phyloP scores from a whole-genome alignment of 2,113 vertebrate genomes.

The Muscicapa adusta region DNA sequence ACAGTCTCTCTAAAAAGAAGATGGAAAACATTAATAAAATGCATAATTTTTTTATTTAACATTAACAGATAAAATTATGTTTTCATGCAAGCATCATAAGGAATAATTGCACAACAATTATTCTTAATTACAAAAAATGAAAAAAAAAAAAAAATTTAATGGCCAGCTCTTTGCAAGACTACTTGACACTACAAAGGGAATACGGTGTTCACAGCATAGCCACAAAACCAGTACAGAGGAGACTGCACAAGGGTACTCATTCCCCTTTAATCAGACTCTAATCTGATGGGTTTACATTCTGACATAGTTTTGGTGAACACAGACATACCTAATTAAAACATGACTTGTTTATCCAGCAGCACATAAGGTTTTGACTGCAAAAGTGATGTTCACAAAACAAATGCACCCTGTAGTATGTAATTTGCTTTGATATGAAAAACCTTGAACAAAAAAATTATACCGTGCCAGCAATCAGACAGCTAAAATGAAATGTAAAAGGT shows the following conservation, averaged over 20 bases:
- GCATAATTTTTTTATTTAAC: fast-evolving
- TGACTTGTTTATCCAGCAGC: conserved; percentile 43
- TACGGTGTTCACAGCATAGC: background rate
- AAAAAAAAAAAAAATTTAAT: background rate
- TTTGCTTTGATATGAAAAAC: conserved; percentile 19
- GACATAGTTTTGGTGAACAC: conserved; percentile 33
- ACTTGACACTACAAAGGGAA: background rate
- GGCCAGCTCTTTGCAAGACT: background rate
- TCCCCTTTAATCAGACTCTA: conserved; percentile 46
- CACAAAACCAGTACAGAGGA: background rate
- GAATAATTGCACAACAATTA: background rate
- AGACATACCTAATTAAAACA: conserved; percentile 40
- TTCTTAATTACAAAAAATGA: background rate
- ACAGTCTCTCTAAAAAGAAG: background rate
- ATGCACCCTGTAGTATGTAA: background rate
- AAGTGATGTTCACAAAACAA: conserved; percentile 6
- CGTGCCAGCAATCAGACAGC: conserved; percentile 14
- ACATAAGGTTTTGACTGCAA: background rate
- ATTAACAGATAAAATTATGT: background rate
- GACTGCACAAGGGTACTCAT: background rate
- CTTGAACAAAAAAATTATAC: conserved; percentile 2
- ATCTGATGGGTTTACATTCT: conserved; percentile 31
- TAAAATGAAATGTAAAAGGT: background rate
- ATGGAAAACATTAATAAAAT: background rate
- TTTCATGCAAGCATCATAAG: background rate